Conservation (phyloP, 2,113 vertebrate species). For the Eulemur macaco region DNA sequence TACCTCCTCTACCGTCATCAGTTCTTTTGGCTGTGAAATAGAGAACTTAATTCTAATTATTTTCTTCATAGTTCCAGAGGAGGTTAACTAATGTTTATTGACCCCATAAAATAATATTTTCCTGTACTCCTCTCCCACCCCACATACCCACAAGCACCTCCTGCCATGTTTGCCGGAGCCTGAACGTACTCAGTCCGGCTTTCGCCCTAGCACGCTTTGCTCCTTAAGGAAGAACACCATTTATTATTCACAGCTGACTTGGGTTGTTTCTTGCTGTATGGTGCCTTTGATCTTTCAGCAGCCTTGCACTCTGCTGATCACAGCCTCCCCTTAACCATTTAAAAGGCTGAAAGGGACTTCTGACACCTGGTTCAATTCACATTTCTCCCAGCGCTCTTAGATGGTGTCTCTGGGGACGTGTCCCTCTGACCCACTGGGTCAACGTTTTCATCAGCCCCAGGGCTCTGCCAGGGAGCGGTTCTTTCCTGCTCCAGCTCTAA, state of each 20-base stretch:
- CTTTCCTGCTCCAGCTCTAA: not conserved
- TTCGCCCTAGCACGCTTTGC: not conserved
- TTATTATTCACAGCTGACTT: slow-evolving; percentile 3
- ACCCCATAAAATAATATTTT: not conserved
- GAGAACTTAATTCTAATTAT: not conserved
- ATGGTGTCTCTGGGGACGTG: not conserved
- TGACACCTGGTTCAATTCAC: slow-evolving; percentile 36
- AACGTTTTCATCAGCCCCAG: not conserved
- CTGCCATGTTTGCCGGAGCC: not conserved
- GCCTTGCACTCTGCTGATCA: slow-evolving; percentile 21
- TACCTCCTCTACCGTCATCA: not conserved
- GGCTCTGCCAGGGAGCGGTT: not conserved
- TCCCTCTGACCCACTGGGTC: slow-evolving; percentile 43
- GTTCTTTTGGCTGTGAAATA: not conserved
- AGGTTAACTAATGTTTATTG: not conserved
- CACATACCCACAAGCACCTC: not conserved
- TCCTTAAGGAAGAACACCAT: slow-evolving; percentile 34
- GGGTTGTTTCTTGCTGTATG: not conserved
- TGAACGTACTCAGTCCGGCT: not conserved
- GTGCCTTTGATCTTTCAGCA: slow-evolving; percentile 31
- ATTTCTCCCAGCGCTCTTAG: slow-evolving; percentile 9
- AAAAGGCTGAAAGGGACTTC: slow-evolving; percentile 9
- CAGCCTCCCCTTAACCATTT: slow-evolving; percentile 25
- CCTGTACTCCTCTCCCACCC: not conserved
- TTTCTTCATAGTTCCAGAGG: not conserved